Evolutionary conservation across 2,797 vertebrate species (phyloP).

Genomic region (Eutrigla gurnardus): DNA sequence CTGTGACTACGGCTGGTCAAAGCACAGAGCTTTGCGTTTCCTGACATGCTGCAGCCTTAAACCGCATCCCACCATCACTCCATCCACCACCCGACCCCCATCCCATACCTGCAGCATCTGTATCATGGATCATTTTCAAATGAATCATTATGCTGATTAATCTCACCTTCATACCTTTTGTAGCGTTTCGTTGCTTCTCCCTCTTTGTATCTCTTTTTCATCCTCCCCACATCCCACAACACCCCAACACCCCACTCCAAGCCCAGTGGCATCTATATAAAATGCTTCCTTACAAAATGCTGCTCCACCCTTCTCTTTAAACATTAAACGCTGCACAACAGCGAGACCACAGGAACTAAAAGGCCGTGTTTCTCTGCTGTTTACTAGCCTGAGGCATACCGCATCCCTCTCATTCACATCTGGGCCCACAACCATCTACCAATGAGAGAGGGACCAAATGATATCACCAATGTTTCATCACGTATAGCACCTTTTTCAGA

Average conservation of each 20-base stretch:
- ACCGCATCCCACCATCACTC: constrained; percentile 77
- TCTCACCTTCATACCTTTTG: background rate
- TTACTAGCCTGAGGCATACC: constrained; percentile 74
- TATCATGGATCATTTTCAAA: constrained; percentile 24
- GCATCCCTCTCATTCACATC: constrained; percentile 74
- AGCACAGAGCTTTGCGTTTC: constrained; percentile 80
- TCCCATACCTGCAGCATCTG: constrained; percentile 36
- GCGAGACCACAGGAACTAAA: constrained; percentile 78
- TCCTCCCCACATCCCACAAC: constrained; percentile 35
- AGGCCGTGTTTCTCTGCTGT: constrained; percentile 76
- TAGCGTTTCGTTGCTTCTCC: background rate
- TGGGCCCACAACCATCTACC: constrained; percentile 55
- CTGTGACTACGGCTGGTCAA: constrained; percentile 81
- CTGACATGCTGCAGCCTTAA: constrained; percentile 75
- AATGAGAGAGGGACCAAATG: constrained; percentile 55
- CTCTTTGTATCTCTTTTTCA: constrained; percentile 26
- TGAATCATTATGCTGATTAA: constrained; percentile 1
- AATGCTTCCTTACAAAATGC: constrained; percentile 83
- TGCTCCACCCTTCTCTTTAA: constrained; percentile 86
- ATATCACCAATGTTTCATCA: constrained; percentile 53
- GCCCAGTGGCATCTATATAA: constrained; percentile 78
- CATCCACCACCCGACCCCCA: constrained; percentile 35
- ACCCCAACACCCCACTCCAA: constrained; percentile 53
- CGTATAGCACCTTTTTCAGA: constrained; percentile 27
- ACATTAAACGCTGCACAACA: constrained; percentile 82